A percentile compares a stretch with the other conserved stretches of the same genome.
Evolutionary conservation across 2,888 invertebrate genomes (phyloP).

Genomic region (Belgica antarctica): DNA sequence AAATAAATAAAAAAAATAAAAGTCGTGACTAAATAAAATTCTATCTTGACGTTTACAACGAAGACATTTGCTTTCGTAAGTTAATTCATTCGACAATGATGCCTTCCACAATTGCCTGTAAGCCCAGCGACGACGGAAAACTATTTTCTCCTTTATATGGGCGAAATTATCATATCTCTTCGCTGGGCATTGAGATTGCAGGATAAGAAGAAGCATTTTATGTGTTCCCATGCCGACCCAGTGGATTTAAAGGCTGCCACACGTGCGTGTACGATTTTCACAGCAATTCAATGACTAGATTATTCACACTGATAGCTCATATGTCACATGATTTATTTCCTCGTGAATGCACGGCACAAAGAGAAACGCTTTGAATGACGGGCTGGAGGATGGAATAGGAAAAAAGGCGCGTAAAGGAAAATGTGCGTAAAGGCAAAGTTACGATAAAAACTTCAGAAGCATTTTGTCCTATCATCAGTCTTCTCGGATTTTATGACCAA

Average conservation of each 20-base stretch:
- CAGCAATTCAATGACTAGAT: background rate
- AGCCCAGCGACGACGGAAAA: no score
- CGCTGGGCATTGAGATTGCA: background rate
- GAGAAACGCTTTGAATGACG: no score
- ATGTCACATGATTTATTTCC: no score
- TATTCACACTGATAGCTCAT: background rate
- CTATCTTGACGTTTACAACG: background rate
- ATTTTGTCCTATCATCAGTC: no score
- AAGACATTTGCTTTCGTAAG: background rate
- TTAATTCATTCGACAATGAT: constrained; percentile 1
- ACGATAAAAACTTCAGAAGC: no score
- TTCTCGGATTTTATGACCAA: no score
- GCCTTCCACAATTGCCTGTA: background rate
- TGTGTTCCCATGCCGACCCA: background rate
- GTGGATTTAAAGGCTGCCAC: background rate
- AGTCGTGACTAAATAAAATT: background rate
- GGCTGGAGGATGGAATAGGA: no score
- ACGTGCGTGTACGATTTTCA: background rate
- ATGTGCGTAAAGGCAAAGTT: no score
- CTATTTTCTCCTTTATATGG: background rate
- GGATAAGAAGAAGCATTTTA: background rate
- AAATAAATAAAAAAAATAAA: no score
- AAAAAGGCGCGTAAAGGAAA: no score
- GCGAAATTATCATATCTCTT: constrained; percentile 7
- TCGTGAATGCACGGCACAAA: no score